Evolutionary conservation across 2,113 vertebrate species (phyloP).

Genomic region (Hemiscyllium ocellatum): DNA sequence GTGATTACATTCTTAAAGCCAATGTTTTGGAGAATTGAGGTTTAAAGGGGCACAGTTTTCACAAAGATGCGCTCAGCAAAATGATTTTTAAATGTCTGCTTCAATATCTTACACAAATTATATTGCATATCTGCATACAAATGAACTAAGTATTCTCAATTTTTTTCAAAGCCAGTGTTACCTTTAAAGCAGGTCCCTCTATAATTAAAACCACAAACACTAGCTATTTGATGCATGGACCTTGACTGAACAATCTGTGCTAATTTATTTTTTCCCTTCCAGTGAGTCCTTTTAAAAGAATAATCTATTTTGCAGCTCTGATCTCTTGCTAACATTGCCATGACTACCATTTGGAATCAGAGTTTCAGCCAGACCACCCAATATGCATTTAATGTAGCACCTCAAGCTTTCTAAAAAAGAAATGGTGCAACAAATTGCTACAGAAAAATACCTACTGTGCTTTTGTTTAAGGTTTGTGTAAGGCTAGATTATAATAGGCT

Average conservation of each 20-base stretch:
- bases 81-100: neutral
- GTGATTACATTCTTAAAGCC: neutral
- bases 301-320: conserved; percentile 8
- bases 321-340: conserved; percentile 9
- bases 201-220: neutral
- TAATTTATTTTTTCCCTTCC: neutral
- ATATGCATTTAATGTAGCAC: neutral
- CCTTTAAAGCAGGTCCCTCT: neutral
- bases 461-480: neutral
- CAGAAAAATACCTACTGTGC: neutral
- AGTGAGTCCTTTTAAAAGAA: neutral
- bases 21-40: neutral
- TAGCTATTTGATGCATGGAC: neutral
- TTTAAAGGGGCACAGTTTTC: neutral
- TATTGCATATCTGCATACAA: neutral
- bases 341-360: conserved; percentile 23
- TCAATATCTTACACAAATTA: neutral
- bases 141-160: neutral
- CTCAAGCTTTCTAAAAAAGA: neutral
- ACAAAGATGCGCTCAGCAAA: neutral
- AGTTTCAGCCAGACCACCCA: neutral
- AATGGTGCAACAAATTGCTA: neutral
- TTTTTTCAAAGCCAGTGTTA: neutral
- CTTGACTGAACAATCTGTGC: neutral
- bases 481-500: neutral